Evolutionary conservation across 1,140 invertebrate genomes (phyloP), one percentile per base, ranked within the genome.

Genomic region (Drosophila bocqueti): DNA sequence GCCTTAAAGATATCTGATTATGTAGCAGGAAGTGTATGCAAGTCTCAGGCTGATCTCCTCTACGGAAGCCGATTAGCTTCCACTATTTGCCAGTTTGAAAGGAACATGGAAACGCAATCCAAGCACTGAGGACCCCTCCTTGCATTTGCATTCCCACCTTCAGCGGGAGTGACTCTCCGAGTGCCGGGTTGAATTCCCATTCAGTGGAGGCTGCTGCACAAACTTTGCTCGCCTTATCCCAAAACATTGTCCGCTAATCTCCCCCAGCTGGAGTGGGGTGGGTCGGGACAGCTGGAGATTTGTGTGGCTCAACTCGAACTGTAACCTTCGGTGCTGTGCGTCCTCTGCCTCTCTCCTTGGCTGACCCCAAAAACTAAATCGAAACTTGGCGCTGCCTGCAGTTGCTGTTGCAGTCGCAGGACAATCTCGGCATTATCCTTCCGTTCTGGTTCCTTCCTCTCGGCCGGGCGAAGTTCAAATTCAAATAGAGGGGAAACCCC

Each of bases 351-450:
- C 21, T 18, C 13, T 21, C 21, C 54, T 40, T 26, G 15, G 21
- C n/a, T 68, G 63, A 71, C 63, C 67, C 65, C 67, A 55, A 71
- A 52, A 67, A 71, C 67, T 52, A 71, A 71, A 68, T 68, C 67
- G 67, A 68, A 71, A 71, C 63, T 69, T 69, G 45, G 43, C 31
- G 46, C 31, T n/a, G 52, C 34, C 34, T 36, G 34, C 34, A 36
- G n/a, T 18, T 47, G 65, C 65, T 15, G 52, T 45, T 59, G 29
- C 26, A 45, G 31, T 47, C 29, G 42, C 66, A 69, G 62, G 67
- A 69, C 67, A 69, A 67, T 69, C 67, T 67, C 47, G 62, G 61
- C 38, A 40, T 45, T 66, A 52, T 69, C 66, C 66, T 69, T 66
- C 66, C 66, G 38, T n/a, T 45, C 18, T 15, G 31, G 16, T 64